These are phyloP conservation scores for Scartelaos histophorus DNA, from an alignment of 2,113 vertebrate species.

Conservation along the genomic window DNA sequence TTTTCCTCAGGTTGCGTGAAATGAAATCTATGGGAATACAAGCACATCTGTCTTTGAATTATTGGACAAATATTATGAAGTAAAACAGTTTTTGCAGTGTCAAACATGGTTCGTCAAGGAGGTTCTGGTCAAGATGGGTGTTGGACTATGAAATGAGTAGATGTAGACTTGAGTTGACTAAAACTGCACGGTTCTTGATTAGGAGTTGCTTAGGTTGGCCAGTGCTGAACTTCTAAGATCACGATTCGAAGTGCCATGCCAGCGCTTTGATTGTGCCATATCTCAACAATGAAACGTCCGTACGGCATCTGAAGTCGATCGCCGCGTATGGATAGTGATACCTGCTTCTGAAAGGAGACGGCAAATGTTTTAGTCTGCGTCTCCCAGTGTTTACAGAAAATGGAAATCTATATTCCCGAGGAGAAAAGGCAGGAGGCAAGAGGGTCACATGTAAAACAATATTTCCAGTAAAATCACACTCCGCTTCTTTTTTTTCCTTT, in stretches of 20 bases:
- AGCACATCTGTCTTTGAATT: conserved; percentile 71
- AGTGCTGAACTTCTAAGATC: background rate
- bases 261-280: conserved; percentile 22
- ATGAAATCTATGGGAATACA: conserved; percentile 63
- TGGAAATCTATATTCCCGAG: conserved; percentile 49
- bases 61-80: conserved; percentile 73
- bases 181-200: conserved; percentile 10
- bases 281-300: conserved; percentile 7
- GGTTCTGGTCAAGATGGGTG: conserved; percentile 29
- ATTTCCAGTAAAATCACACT: conserved; percentile 27
- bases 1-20: conserved; percentile 46
- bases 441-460: conserved; percentile 33
- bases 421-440: conserved; percentile 10
- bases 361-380: conserved; percentile 40
- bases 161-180: conserved; percentile 26
- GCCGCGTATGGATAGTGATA: conserved; percentile 41
- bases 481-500: background rate
- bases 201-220: conserved; percentile 20
- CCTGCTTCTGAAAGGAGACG: conserved; percentile 18
- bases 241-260: conserved; percentile 7
- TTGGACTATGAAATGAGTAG: conserved; percentile 46
- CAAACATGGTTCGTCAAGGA: conserved; percentile 62
- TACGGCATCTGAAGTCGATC: conserved; percentile 28
- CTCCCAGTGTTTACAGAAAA: conserved; percentile 28
- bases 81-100: conserved; percentile 65